Percentiles rank a stretch among this genome's conserved stretches.
These are phyloP conservation scores for Capitulum mitella DNA, from an alignment of 2,888 invertebrate species.

Conservation along the genomic window DNA sequence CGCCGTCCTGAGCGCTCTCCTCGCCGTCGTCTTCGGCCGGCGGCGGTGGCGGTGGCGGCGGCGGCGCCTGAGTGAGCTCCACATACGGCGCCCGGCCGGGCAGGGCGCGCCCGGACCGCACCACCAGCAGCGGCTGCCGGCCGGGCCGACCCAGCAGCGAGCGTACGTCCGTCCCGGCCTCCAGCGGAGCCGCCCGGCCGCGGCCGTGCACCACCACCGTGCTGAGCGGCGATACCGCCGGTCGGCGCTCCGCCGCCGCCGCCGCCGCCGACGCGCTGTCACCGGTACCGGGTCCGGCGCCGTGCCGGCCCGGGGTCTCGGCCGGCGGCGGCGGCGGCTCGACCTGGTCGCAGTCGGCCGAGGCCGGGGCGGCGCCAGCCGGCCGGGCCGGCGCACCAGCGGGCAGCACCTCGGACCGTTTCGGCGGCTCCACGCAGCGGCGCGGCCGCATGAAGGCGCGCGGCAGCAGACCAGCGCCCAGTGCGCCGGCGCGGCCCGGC, in stretches of 20 bases:
- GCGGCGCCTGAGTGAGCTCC: neutral
- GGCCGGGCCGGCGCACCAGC: no score
- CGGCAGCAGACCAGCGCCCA: neutral
- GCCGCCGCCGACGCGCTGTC: neutral
- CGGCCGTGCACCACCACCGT: neutral
- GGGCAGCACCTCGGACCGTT: neutral
- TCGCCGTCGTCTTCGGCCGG: neutral
- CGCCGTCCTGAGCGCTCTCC: neutral
- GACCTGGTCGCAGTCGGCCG: no score
- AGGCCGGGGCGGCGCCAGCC: no score
- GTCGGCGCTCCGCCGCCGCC: neutral
- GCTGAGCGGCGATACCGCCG: neutral
- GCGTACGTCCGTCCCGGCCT: neutral
- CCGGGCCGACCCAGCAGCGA: neutral
- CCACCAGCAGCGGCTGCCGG: neutral
- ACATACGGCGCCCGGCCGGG: neutral
- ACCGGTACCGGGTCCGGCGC: neutral
- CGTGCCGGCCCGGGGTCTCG: neutral
- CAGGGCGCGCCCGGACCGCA: neutral
- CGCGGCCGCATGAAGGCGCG: neutral
- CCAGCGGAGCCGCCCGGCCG: neutral
- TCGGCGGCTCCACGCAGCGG: neutral
- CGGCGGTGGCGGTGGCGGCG: neutral
- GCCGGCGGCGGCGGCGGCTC: neutral
- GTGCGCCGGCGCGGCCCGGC: neutral